Base-by-base conservation (phyloP, 2,797 vertebrate species). In the Lemur catta region DNA sequence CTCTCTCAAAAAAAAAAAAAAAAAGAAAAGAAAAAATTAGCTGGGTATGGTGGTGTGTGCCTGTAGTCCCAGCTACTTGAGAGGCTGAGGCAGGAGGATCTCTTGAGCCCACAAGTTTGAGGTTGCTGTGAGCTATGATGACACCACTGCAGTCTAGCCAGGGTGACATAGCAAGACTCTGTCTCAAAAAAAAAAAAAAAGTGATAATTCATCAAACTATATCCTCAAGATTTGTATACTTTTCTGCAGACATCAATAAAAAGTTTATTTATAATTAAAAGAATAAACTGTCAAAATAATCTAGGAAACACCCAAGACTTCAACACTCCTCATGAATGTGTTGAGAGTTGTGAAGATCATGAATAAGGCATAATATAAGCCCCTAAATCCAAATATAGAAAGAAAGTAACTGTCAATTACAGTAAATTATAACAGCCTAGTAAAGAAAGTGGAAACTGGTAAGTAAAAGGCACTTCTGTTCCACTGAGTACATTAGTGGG, bases 231-330 rank as follows among this genome's bases (percentile, higher is more conserved):
- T 88, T 63, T 85, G 6, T 69, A 10, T 81, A 76, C 8, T 82
- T 97, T 90, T 75, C 38, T 90, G 13, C 33, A 92, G 30, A 1
- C 38, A 75, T 67, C 61, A 72, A 52, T 46, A 61, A 81, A 14
- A 82, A 93, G 74, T 41, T 78, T 57, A 93, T 33, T 78, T 65
- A 71, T n/a, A 79, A n/a, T 75, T 82, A 52, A 87, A 96, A 91
- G 52, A 75, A 65, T 86, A 61, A 75, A 76, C 50, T 82, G 86
- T 69, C 13, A 84, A 63, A 90, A 55, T 55, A 55, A 55, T 55
- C 20, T 55, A 55, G 20, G 52, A 91, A 86, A 82, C 20, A 89
- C 48, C 33, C 43, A 55, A 85, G 55, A 85, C 50, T 85, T 63
- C 35, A 80, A 81, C 15, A 75, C 48, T 80, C 38, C 48, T 52